These are phyloP conservation scores for Philopedon plagiatum DNA, from an alignment of 2,888 invertebrate genomes.

Conservation along the genomic window DNA sequence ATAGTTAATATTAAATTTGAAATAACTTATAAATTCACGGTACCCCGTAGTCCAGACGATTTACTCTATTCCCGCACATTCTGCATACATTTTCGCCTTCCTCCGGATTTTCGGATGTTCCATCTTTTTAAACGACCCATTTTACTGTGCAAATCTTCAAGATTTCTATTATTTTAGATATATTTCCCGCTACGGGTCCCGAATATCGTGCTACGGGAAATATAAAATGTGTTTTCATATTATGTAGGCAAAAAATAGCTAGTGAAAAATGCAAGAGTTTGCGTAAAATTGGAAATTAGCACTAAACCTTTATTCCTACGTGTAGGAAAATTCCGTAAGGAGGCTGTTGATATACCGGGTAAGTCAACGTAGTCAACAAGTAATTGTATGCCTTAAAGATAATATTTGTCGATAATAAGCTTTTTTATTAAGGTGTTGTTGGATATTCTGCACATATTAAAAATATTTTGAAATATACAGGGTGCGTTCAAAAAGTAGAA, in stretches of 20 bases:
- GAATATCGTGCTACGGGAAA: constrained; percentile 8
- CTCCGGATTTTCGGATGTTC: constrained; percentile 21
- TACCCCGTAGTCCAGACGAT: constrained; percentile 6
- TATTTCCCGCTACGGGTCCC: constrained; percentile 18
- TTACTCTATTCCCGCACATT: constrained; percentile 21
- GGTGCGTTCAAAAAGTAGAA: too few species aligned
- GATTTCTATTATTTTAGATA: constrained; percentile 39
- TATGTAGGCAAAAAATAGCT: constrained; percentile 1
- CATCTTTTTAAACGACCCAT: constrained; percentile 41
- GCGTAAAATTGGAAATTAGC: not conserved
- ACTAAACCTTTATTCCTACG: too few species aligned
- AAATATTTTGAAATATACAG: too few species aligned
- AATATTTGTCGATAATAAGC: too few species aligned
- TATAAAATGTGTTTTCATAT: constrained; percentile 18
- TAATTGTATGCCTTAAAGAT: too few species aligned
- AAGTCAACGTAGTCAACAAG: too few species aligned
- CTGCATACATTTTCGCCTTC: constrained; percentile 19
- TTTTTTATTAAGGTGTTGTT: too few species aligned
- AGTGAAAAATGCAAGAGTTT: not conserved
- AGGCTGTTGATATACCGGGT: too few species aligned
- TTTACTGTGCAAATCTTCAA: constrained; percentile 30
- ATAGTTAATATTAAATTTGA: not conserved
- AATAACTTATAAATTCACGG: not conserved
- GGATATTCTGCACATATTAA: too few species aligned
- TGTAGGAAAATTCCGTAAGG: too few species aligned